Percentiles rank a stretch among this genome's conserved stretches.
phyloP scores from a whole-genome alignment of 1,140 invertebrate genomes.

The Bombus balteatus region DNA sequence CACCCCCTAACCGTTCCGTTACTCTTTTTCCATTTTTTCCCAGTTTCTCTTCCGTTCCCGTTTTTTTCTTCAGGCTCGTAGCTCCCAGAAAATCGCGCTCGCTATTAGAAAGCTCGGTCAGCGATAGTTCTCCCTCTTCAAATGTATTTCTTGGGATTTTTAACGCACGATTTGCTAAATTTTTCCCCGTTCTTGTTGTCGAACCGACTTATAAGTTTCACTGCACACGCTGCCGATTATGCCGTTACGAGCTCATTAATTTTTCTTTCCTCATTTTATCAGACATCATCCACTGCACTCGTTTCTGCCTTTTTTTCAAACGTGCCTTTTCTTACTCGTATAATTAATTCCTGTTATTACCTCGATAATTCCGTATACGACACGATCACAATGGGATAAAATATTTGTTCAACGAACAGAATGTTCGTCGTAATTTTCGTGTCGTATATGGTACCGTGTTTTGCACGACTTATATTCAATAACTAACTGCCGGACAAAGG shows the following conservation, averaged over 20 bases:
- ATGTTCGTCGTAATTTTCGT: no score
- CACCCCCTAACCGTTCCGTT: no score
- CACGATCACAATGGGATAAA: no score
- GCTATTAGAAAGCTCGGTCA: conserved; percentile 23
- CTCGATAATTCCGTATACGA: no score
- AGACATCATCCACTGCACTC: neutral
- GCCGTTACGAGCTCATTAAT: conserved; percentile 64
- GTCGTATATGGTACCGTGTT: no score
- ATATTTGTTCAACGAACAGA: no score
- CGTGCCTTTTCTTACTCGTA: conserved; percentile 28
- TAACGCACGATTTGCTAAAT: conserved; percentile 41
- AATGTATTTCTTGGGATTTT: conserved; percentile 44
- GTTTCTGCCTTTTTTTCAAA: neutral
- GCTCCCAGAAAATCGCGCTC: neutral
- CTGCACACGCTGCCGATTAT: conserved; percentile 49
- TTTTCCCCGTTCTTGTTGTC: conserved; percentile 22
- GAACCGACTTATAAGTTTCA: conserved; percentile 57
- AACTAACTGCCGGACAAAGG: no score
- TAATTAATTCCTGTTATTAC: conserved; percentile 53
- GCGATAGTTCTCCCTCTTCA: neutral
- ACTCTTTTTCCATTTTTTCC: neutral
- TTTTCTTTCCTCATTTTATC: conserved; percentile 43
- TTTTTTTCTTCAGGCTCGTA: neutral
- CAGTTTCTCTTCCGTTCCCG: neutral
- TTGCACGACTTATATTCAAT: no score